phyloP scores from a whole-genome alignment of 2,113 vertebrate species.

The Myotis lucifugus region DNA sequence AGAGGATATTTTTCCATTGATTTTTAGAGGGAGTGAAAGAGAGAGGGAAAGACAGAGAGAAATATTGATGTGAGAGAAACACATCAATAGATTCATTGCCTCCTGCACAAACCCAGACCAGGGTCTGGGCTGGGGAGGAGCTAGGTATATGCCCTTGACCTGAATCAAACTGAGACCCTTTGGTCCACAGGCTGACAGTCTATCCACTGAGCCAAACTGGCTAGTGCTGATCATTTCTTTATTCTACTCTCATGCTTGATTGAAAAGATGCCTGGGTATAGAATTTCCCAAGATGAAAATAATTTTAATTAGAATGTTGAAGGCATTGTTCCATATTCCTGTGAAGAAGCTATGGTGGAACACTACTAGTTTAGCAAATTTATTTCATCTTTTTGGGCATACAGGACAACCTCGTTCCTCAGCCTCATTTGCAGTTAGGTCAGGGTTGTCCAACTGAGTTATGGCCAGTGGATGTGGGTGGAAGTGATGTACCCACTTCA shows the following conservation, averaged over 20 bases:
- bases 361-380: not conserved
- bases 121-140: too few relatives aligned
- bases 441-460: not conserved
- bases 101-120: too few relatives aligned
- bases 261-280: not conserved
- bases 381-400: not conserved
- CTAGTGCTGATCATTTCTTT: not conserved
- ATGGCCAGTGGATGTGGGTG: not conserved
- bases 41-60: too few relatives aligned
- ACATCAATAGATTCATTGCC: too few relatives aligned
- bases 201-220: too few relatives aligned
- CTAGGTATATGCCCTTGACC: too few relatives aligned
- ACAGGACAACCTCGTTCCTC: not conserved
- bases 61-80: too few relatives aligned
- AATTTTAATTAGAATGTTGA: not conserved
- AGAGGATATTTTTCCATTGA: too few relatives aligned
- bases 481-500: not conserved
- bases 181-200: too few relatives aligned
- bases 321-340: not conserved
- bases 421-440: not conserved
- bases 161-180: too few relatives aligned
- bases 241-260: not conserved
- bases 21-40: too few relatives aligned
- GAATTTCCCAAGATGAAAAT: conserved; percentile 9
- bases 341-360: not conserved